Evolutionary conservation across 92 coral and sea anemone species (phyloP).

Genomic region (Micromussa lordhowensis): DNA sequence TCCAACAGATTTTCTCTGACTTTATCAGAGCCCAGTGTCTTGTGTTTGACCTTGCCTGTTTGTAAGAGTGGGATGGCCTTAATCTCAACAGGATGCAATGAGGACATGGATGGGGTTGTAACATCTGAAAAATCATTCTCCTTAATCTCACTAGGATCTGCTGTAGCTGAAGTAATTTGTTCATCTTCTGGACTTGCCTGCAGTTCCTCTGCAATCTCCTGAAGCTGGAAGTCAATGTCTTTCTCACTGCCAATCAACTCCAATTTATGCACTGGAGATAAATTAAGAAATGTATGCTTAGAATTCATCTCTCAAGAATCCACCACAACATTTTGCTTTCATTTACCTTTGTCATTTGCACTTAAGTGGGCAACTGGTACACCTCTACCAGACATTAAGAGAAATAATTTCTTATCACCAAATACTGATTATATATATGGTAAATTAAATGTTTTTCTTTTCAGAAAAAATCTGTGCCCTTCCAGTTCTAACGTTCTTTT

Average conservation of each 20-base stretch:
- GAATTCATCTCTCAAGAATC: no score
- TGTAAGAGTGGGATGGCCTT: neutral
- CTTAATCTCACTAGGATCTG: neutral
- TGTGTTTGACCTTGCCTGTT: no score
- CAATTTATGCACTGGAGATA: neutral
- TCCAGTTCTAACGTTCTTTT: no score
- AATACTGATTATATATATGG: no score
- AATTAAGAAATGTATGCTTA: neutral
- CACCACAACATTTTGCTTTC: no score
- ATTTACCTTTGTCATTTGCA: no score
- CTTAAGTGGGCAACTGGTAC: no score
- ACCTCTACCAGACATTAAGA: no score
- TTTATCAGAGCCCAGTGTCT: neutral
- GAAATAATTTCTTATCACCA: no score
- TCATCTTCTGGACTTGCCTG: neutral
- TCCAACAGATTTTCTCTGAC: neutral
- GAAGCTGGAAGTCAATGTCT: neutral
- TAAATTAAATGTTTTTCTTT: no score
- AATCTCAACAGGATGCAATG: neutral
- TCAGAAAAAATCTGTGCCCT: no score
- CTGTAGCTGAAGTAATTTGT: neutral
- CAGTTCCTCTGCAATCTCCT: neutral
- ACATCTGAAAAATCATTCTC: neutral
- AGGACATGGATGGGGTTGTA: neutral
- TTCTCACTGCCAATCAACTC: neutral